These are phyloP conservation scores for Diplolepis rosae DNA, from an alignment of 2,888 invertebrate species.

Conservation along the genomic window DNA sequence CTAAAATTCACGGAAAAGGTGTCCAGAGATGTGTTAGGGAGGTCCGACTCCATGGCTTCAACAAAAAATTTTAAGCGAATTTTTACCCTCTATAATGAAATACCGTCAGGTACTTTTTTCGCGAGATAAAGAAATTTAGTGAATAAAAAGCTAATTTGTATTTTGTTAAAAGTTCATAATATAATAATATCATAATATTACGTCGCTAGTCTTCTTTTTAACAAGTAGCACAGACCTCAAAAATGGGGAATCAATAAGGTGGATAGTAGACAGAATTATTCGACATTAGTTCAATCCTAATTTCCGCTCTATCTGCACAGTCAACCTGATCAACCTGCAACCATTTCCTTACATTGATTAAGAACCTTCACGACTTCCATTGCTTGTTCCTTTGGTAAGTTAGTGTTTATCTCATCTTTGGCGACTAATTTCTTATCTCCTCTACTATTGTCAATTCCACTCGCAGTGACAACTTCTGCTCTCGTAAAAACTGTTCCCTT, in stretches of 20 bases:
- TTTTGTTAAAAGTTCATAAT: too few relatives aligned
- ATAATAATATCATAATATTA: too few relatives aligned
- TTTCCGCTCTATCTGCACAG: constrained; percentile 38
- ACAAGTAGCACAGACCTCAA: background rate
- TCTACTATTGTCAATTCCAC: background rate
- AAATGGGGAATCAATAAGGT: constrained; percentile 49
- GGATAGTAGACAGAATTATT: constrained; percentile 48
- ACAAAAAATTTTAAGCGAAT: too few relatives aligned
- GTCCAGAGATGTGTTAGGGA: too few relatives aligned
- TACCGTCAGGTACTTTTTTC: too few relatives aligned
- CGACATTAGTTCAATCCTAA: constrained; percentile 49
- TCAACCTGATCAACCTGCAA: background rate
- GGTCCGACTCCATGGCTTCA: too few relatives aligned
- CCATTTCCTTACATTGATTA: background rate
- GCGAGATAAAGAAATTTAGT: too few relatives aligned
- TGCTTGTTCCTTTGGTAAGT: background rate
- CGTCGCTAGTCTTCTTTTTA: background rate
- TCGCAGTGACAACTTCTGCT: constrained; percentile 27
- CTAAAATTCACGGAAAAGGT: too few relatives aligned
- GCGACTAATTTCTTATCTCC: background rate
- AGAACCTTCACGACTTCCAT: background rate
- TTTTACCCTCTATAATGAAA: too few relatives aligned
- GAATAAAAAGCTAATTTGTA: too few relatives aligned
- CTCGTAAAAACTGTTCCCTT: background rate
- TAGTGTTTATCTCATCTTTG: constrained; percentile 14